Conservation (phyloP, 2,113 vertebrate genomes). For the Chaenocephalus aceratus region DNA sequence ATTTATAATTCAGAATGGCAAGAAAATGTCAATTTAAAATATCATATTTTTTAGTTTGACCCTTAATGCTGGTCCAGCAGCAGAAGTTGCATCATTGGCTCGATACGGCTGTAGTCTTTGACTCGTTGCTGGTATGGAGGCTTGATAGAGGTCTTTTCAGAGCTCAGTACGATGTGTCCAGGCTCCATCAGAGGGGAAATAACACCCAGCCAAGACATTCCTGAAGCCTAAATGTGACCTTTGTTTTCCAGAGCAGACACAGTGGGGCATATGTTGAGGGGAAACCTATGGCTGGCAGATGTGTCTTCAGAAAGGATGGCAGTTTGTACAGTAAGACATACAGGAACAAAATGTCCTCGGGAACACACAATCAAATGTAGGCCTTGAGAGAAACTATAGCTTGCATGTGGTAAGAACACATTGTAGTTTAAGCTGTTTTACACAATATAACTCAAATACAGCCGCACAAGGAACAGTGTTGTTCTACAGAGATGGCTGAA, state of each 20-base stretch:
- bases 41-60: too few relatives aligned
- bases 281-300: slow-evolving; percentile 62
- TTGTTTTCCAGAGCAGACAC: slow-evolving; percentile 64
- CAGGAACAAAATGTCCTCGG: not conserved
- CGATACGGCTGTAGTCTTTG: not conserved
- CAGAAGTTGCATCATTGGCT: not conserved
- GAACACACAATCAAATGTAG: not conserved
- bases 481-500: not conserved
- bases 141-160: slow-evolving; percentile 22
- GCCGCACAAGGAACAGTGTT: not conserved
- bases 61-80: not conserved
- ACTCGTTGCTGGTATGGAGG: not conserved
- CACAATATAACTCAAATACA: not conserved
- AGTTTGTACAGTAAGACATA: not conserved
- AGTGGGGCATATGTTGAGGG: slow-evolving; percentile 35
- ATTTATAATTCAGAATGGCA: too few relatives aligned
- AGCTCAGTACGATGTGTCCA: slow-evolving; percentile 23
- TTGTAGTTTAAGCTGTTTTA: not conserved
- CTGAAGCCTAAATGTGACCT: slow-evolving; percentile 76
- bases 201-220: slow-evolving; percentile 77
- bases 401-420: not conserved
- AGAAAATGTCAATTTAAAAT: too few relatives aligned
- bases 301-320: slow-evolving; percentile 37
- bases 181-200: slow-evolving; percentile 64
- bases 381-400: not conserved